Conservation (phyloP, 2,113 vertebrate genomes). For the Puntigrus tetrazona region DNA sequence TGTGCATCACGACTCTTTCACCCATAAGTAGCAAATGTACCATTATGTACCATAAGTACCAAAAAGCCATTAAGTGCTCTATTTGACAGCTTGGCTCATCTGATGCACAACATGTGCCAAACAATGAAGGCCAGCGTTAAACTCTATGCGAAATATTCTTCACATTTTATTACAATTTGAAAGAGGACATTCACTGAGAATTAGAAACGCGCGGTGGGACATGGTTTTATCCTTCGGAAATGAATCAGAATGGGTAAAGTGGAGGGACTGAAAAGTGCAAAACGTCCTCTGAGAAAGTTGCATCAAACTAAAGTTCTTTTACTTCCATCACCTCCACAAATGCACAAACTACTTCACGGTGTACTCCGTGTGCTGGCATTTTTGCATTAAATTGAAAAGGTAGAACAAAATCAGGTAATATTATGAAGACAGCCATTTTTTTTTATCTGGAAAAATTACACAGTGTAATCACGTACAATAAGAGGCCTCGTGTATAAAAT, state of each 20-base stretch:
- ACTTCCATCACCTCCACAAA: background rate
- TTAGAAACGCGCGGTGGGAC: background rate
- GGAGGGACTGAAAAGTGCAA: background rate
- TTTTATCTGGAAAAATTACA: background rate
- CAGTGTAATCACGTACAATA: background rate
- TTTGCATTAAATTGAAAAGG: background rate
- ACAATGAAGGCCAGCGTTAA: background rate
- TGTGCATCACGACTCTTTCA: background rate
- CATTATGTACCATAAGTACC: background rate
- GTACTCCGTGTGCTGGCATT: background rate
- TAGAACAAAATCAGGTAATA: background rate
- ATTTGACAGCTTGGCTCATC: background rate
- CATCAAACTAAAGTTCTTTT: background rate
- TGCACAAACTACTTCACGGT: background rate
- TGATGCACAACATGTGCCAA: background rate
- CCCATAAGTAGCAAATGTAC: background rate
- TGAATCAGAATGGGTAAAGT: background rate
- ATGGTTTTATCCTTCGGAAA: background rate
- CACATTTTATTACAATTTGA: background rate
- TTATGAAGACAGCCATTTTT: background rate
- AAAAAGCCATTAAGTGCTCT: background rate
- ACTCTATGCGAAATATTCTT: background rate
- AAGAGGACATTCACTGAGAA: background rate
- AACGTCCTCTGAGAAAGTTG: background rate
- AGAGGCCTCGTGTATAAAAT: too few species aligned